These are phyloP conservation scores for Epirrhoe tristata DNA, from an alignment of 2,888 invertebrate genomes.

Conservation along the genomic window DNA sequence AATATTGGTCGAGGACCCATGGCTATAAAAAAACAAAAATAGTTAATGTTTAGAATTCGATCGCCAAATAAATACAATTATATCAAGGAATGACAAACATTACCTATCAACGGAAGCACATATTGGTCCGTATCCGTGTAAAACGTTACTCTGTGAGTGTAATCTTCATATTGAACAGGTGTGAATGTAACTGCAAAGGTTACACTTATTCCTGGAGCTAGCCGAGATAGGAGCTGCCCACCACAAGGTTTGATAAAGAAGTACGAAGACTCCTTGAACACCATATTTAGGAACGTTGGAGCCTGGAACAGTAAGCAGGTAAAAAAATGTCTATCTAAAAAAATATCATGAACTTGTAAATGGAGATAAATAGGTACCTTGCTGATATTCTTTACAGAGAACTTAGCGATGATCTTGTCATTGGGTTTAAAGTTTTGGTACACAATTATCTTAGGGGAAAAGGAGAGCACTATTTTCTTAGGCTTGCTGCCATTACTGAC, in stretches of 20 bases:
- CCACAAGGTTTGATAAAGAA: constrained; percentile 79
- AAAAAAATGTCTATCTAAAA: not conserved
- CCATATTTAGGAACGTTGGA: constrained; percentile 79
- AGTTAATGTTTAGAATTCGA: not conserved
- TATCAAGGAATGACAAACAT: constrained; percentile 35
- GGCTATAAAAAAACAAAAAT: constrained; percentile 54
- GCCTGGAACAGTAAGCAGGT: constrained; percentile 61
- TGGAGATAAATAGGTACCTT: constrained; percentile 68
- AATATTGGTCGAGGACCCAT: constrained; percentile 76
- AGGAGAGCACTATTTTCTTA: constrained; percentile 60
- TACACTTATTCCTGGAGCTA: constrained; percentile 89
- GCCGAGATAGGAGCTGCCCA: constrained; percentile 76
- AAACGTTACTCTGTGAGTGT: constrained; percentile 81
- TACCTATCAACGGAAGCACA: constrained; percentile 86
- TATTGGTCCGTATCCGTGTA: constrained; percentile 82
- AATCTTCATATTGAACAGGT: constrained; percentile 85
- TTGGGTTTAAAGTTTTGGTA: constrained; percentile 87
- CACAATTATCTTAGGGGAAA: constrained; percentile 82
- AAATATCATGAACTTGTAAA: not conserved
- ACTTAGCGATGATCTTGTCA: constrained; percentile 75
- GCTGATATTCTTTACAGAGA: constrained; percentile 85
- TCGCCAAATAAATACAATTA: not conserved
- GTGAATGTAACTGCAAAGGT: constrained; percentile 86
- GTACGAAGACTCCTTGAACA: constrained; percentile 77
- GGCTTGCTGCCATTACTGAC: constrained; percentile 51